Evolutionary conservation across 2,113 vertebrate genomes (phyloP).

Genomic region (cattle (Bos taurus)): DNA sequence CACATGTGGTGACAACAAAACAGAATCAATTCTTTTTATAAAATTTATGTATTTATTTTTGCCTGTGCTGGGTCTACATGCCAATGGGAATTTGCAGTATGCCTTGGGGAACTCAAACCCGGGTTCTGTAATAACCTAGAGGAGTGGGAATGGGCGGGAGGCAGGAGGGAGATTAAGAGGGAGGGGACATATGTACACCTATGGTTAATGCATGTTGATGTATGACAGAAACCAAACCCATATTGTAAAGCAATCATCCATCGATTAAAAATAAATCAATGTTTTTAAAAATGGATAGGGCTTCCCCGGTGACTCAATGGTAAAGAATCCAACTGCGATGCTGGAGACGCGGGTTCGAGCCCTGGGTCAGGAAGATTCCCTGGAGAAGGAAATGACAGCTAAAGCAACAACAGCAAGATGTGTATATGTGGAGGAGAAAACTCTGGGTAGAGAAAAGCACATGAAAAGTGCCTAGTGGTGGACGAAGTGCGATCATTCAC

Average conservation of each 20-base stretch:
- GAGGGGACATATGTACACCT: not conserved
- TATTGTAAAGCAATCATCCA: not conserved
- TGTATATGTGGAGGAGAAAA: not conserved
- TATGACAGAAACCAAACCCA: not conserved
- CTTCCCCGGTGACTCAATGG: fast-evolving
- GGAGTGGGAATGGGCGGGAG: not conserved
- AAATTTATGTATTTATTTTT: not conserved
- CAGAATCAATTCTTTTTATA: not conserved
- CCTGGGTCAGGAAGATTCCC: not conserved
- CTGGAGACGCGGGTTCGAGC: not conserved
- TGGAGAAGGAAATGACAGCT: not conserved
- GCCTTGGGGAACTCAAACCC: not conserved
- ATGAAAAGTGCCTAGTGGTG: not conserved
- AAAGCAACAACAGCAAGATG: not conserved
- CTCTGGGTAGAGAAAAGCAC: not conserved
- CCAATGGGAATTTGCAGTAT: not conserved
- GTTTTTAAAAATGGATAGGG: not conserved
- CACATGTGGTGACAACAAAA: not conserved
- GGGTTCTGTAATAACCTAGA: not conserved
- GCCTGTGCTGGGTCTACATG: not conserved
- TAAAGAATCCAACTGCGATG: not conserved
- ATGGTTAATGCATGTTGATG: not conserved
- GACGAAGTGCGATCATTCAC: not conserved
- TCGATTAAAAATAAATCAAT: not conserved
- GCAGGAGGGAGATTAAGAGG: not conserved